phyloP scores from a whole-genome alignment of 2,888 invertebrate species.

The Carabus problematicus region DNA sequence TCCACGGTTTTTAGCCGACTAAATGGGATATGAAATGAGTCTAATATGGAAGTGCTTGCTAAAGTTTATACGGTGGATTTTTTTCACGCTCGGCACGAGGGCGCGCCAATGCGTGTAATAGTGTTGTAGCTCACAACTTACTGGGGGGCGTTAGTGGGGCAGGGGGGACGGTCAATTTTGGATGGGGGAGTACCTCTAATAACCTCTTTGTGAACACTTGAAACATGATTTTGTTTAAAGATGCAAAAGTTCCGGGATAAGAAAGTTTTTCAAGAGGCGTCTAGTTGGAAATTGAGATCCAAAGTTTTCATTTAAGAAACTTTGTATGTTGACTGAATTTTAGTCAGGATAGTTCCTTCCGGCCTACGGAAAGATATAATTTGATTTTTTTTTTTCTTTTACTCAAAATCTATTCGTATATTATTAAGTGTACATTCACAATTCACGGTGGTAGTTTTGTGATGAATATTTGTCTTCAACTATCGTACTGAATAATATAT shows the following conservation, averaged over 20 bases:
- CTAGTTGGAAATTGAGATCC: background rate
- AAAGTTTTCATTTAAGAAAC: no score
- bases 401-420: no score
- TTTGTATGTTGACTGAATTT: no score
- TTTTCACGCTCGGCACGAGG: slow-evolving; percentile 20
- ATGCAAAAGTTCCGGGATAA: slow-evolving; percentile 5
- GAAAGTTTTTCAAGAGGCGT: background rate
- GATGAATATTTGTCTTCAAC: no score
- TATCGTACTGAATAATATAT: no score
- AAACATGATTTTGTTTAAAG: slow-evolving; percentile 25
- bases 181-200: slow-evolving; percentile 8
- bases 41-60: slow-evolving; percentile 11
- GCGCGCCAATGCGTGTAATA: slow-evolving; percentile 39
- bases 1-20: slow-evolving; percentile 52
- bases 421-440: no score
- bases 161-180: no score
- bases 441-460: no score
- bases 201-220: slow-evolving; percentile 22
- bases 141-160: background rate
- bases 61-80: slow-evolving; percentile 18
- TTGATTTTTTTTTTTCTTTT: no score
- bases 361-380: no score
- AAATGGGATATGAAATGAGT: slow-evolving; percentile 55
- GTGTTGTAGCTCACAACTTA: slow-evolving; percentile 22
- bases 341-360: no score